phyloP scores from a whole-genome alignment of 1,140 invertebrate species.

The Pomacea maculata region DNA sequence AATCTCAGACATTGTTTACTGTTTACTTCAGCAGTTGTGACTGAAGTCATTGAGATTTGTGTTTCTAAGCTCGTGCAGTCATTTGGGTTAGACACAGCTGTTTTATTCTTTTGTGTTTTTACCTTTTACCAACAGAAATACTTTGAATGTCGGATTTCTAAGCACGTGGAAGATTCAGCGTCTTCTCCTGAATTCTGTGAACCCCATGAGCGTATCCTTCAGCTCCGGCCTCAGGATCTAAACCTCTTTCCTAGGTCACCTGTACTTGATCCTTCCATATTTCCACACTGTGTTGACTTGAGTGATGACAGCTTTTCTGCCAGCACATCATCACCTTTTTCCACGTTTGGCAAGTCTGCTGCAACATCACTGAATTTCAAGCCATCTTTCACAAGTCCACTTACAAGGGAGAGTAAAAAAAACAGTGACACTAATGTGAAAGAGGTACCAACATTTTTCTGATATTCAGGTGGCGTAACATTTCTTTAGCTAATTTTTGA shows the following conservation, averaged over 20 bases:
- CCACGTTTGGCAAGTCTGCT: constrained; percentile 52
- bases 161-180: constrained; percentile 27
- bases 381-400: background rate
- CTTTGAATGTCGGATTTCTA: constrained; percentile 1
- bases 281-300: constrained; percentile 30
- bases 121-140: constrained; percentile 12
- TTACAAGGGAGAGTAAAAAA: too few relatives aligned
- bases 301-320: constrained; percentile 23
- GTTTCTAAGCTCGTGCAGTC: too few relatives aligned
- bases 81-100: background rate
- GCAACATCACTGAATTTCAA: constrained; percentile 32
- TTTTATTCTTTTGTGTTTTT: background rate
- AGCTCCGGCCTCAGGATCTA: constrained; percentile 17
- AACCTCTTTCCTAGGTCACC: constrained; percentile 31
- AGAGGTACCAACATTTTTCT: too few relatives aligned
- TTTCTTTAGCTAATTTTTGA: too few relatives aligned
- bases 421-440: too few relatives aligned
- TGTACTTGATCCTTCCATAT: constrained; percentile 19
- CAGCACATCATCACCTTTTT: constrained; percentile 40
- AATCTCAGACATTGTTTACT: too few relatives aligned
- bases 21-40: too few relatives aligned
- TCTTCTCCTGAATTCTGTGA: constrained; percentile 34
- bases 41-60: background rate
- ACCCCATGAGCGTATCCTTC: constrained; percentile 32
- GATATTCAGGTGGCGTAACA: too few relatives aligned